These are phyloP conservation scores for Ornithoptera alexandrae DNA, from an alignment of 2,888 invertebrate genomes.

Conservation along the genomic window DNA sequence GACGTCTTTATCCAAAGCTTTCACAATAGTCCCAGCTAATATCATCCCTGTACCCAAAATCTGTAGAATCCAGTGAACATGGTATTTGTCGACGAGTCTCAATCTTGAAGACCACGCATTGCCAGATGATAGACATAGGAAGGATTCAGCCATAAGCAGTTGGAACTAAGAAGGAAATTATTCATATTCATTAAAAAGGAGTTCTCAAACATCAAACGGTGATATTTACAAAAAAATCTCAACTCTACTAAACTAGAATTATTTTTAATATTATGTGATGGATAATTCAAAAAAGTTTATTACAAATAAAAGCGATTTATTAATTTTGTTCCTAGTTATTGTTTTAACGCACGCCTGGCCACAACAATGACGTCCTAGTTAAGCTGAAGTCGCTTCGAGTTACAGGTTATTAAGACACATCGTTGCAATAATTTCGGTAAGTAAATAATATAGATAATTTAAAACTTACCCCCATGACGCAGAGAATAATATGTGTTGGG, in stretches of 20 bases:
- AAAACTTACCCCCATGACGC: conserved; percentile 60
- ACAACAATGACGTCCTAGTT: too few species aligned
- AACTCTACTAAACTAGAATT: neutral
- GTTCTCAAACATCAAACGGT: neutral
- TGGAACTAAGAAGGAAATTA: conserved; percentile 55
- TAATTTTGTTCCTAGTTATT: too few species aligned
- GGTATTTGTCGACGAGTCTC: conserved; percentile 54
- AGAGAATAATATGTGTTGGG: conserved; percentile 50
- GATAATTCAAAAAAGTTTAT: neutral
- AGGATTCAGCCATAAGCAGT: conserved; percentile 64
- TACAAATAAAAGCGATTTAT: too few species aligned
- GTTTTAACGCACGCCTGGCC: too few species aligned
- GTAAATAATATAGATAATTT: neutral
- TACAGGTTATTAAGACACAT: neutral
- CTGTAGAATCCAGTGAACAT: conserved; percentile 61
- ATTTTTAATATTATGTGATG: neutral
- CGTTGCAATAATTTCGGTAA: neutral
- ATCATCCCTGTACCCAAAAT: conserved; percentile 58
- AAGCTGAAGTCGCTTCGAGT: too few species aligned
- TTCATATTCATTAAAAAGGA: neutral
- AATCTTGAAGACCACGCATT: conserved; percentile 60
- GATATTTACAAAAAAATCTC: neutral
- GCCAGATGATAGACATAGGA: conserved; percentile 53
- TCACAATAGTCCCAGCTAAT: conserved; percentile 55
- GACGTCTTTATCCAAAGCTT: conserved; percentile 45